Conservation (phyloP, 1,140 invertebrate species). For the Wasmannia auropunctata region DNA sequence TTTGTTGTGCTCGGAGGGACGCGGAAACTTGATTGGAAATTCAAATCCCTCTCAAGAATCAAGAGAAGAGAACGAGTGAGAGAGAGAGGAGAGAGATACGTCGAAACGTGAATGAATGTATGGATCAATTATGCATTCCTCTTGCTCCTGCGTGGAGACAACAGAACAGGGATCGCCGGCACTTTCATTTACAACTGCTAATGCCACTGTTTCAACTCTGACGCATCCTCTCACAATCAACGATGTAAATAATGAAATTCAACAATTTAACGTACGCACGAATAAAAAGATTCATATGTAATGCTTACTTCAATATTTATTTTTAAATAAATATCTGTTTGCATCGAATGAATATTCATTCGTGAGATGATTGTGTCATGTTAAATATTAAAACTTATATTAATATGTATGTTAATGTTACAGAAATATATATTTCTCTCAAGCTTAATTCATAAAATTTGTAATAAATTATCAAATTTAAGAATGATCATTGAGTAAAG, state of each 20-base stretch:
- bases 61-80: slow-evolving; percentile 11
- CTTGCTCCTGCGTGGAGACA: slow-evolving; percentile 55
- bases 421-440: too few relatives aligned
- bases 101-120: slow-evolving; percentile 72
- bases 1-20: background rate
- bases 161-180: slow-evolving; percentile 57
- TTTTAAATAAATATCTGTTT: background rate
- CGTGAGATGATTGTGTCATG: background rate
- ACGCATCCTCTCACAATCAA: too few relatives aligned
- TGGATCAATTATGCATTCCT: slow-evolving; percentile 65
- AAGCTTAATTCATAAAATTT: too few relatives aligned
- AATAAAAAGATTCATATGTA: background rate
- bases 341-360: background rate
- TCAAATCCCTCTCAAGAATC: slow-evolving; percentile 60
- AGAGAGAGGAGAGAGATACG: slow-evolving; percentile 20
- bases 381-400: background rate
- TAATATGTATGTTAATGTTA: too few relatives aligned
- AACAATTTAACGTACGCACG: background rate
- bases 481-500: too few relatives aligned
- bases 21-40: slow-evolving; percentile 65
- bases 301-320: background rate
- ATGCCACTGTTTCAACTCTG: slow-evolving; percentile 52
- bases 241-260: background rate
- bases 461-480: too few relatives aligned
- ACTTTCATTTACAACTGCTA: slow-evolving; percentile 64